Evolutionary conservation across 2,888 invertebrate species (phyloP).

Genomic region (Galerucella calmariensis): DNA sequence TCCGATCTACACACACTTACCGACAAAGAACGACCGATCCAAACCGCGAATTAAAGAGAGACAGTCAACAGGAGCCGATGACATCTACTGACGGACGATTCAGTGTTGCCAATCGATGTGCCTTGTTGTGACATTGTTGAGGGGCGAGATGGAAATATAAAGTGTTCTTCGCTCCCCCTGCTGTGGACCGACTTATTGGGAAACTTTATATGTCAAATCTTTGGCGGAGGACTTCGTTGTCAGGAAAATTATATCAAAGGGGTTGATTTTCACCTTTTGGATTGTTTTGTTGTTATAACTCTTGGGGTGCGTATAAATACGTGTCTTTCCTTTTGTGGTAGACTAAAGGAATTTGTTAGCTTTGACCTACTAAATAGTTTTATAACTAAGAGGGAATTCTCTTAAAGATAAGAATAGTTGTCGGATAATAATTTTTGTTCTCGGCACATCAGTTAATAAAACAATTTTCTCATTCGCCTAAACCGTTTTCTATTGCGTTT

Average conservation of each 20-base stretch:
- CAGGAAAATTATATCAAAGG: constrained; percentile 13
- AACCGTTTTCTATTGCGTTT: constrained; percentile 12
- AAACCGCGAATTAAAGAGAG: constrained; percentile 9
- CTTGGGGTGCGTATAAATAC: constrained; percentile 1
- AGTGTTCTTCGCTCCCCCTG: constrained; percentile 40
- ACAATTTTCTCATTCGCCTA: background rate
- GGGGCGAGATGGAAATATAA: constrained; percentile 48
- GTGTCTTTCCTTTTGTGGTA: constrained; percentile 3
- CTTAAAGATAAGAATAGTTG: background rate
- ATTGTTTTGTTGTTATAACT: constrained; percentile 5
- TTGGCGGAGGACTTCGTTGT: constrained; percentile 10
- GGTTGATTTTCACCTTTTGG: constrained; percentile 14
- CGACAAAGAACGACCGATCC: constrained; percentile 21
- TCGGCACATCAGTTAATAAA: background rate
- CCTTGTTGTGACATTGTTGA: constrained; percentile 54
- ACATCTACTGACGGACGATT: constrained; percentile 58
- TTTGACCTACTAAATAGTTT: constrained; percentile 3
- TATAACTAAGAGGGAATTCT: constrained; percentile 1
- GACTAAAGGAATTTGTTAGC: background rate
- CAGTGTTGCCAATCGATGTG: constrained; percentile 58
- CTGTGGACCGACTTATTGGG: constrained; percentile 22
- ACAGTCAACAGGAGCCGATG: constrained; percentile 49
- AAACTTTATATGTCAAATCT: constrained; percentile 48
- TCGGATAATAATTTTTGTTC: too few relatives aligned
- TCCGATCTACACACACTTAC: constrained; percentile 50